phyloP scores from a whole-genome alignment of 92 coral and sea anemone genomes.

The Plumapathes pennacea region DNA sequence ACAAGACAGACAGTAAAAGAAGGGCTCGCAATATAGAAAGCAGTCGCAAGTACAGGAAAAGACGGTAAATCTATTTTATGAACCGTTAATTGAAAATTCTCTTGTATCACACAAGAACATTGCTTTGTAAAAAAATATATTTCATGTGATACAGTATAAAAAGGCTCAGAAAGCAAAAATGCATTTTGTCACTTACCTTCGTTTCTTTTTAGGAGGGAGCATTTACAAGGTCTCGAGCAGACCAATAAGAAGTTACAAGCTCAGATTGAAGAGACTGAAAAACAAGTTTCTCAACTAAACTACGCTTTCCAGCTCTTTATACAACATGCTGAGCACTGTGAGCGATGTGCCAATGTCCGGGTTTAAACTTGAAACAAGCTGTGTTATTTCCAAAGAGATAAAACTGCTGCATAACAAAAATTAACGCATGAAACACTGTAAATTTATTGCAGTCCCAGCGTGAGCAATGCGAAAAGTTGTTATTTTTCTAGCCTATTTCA shows the following conservation, averaged over 20 bases:
- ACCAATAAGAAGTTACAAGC: constrained; percentile 67
- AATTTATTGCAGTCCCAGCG: too few species aligned
- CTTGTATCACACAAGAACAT: too few species aligned
- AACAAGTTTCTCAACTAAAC: constrained; percentile 57
- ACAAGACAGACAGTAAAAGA: constrained; percentile 81
- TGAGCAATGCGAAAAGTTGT: too few species aligned
- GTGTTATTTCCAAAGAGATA: neutral
- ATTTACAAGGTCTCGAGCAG: constrained; percentile 63
- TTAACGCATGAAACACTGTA: too few species aligned
- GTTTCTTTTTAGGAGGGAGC: constrained; percentile 47
- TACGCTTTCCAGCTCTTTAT: constrained; percentile 75
- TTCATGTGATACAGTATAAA: too few species aligned
- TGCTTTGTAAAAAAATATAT: too few species aligned
- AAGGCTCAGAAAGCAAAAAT: too few species aligned
- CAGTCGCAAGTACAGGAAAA: constrained; percentile 86
- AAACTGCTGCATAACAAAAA: too few species aligned
- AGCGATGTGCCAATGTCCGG: constrained; percentile 66
- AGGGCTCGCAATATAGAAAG: constrained; percentile 86
- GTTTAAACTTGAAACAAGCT: constrained; percentile 41
- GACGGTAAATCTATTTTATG: constrained; percentile 37
- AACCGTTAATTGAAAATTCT: neutral
- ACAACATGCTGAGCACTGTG: constrained; percentile 83
- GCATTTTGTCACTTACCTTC: neutral
- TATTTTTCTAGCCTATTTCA: too few species aligned
- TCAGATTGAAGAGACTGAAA: constrained; percentile 69